Percentiles rank a stretch among this genome's conserved stretches.
These are phyloP conservation scores for Mercenaria mercenaria DNA, from an alignment of 1,140 invertebrate genomes.

Conservation along the genomic window DNA sequence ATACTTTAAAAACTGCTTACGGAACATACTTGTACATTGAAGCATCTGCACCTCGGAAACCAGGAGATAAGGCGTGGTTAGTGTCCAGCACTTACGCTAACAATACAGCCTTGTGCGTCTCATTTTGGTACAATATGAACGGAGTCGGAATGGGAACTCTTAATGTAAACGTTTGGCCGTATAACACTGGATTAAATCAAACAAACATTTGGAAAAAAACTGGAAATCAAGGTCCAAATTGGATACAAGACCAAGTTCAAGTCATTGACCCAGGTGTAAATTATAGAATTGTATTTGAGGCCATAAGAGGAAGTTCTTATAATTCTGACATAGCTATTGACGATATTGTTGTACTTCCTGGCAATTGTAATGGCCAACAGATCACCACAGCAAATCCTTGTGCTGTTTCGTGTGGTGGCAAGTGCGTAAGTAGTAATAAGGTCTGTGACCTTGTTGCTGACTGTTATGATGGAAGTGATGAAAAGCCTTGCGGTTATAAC, in stretches of 20 bases:
- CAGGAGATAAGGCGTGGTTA: slow-evolving; percentile 78
- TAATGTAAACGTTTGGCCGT: slow-evolving; percentile 71
- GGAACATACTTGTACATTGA: slow-evolving; percentile 84
- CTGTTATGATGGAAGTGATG: slow-evolving; percentile 81
- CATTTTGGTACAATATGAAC: slow-evolving; percentile 93
- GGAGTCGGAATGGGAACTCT: slow-evolving; percentile 86
- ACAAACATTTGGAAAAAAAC: slow-evolving; percentile 73
- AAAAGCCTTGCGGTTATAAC: slow-evolving; percentile 77
- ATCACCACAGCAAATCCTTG: slow-evolving; percentile 67
- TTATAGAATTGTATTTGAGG: slow-evolving; percentile 77
- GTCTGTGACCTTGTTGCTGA: slow-evolving; percentile 83
- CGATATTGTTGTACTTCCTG: slow-evolving; percentile 74
- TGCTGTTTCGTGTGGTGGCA: slow-evolving; percentile 71
- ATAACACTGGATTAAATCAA: slow-evolving; percentile 5
- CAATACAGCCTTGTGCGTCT: slow-evolving; percentile 76
- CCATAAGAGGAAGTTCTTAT: slow-evolving; percentile 69
- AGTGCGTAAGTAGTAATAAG: slow-evolving; percentile 72
- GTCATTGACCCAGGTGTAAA: slow-evolving; percentile 55
- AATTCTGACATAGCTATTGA: slow-evolving; percentile 82
- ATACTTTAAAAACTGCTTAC: slow-evolving; percentile 74
- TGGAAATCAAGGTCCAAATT: slow-evolving; percentile 79
- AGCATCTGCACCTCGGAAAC: slow-evolving; percentile 75
- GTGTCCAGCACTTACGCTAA: slow-evolving; percentile 73
- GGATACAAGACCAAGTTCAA: slow-evolving; percentile 74
- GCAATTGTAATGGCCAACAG: slow-evolving; percentile 63